These are phyloP conservation scores for Myripristis murdjan DNA, from an alignment of 2,797 vertebrate genomes.

Conservation along the genomic window DNA sequence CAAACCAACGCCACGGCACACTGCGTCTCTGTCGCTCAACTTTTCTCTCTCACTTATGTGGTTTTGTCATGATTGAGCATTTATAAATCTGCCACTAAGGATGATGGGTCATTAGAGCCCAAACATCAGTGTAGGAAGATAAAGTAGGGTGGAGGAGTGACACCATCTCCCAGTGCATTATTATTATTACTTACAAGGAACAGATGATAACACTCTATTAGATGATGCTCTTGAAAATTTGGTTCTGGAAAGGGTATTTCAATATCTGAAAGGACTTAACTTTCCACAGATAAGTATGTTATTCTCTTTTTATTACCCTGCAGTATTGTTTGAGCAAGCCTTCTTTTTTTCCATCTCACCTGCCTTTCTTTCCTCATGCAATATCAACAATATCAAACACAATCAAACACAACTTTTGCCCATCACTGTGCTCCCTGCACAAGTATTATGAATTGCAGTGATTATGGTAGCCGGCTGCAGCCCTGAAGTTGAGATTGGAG, in stretches of 20 bases:
- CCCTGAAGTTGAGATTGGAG: too few species aligned
- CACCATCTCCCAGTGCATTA: too few species aligned
- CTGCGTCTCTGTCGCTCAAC: not conserved
- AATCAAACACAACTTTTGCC: constrained; percentile 16
- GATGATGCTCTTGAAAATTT: constrained; percentile 16
- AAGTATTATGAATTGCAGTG: too few species aligned
- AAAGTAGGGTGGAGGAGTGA: too few species aligned
- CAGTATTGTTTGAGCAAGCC: not conserved
- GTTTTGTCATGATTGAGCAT: constrained; percentile 2
- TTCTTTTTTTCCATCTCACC: too few species aligned
- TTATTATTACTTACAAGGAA: constrained; percentile 13
- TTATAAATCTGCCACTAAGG: constrained; percentile 14
- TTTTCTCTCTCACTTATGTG: too few species aligned
- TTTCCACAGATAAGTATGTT: not conserved
- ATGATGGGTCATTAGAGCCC: constrained; percentile 9
- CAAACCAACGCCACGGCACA: constrained; percentile 28
- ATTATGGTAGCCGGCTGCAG: too few species aligned
- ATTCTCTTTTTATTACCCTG: not conserved
- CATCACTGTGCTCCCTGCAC: not conserved
- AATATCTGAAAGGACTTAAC: not conserved
- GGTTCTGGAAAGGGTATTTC: not conserved
- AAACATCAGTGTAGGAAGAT: constrained; percentile 10
- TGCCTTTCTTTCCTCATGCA: too few species aligned
- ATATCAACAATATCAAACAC: too few species aligned
- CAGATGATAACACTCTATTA: not conserved